phyloP scores from a whole-genome alignment of 2,888 invertebrate genomes.

The Anodontia alba region DNA sequence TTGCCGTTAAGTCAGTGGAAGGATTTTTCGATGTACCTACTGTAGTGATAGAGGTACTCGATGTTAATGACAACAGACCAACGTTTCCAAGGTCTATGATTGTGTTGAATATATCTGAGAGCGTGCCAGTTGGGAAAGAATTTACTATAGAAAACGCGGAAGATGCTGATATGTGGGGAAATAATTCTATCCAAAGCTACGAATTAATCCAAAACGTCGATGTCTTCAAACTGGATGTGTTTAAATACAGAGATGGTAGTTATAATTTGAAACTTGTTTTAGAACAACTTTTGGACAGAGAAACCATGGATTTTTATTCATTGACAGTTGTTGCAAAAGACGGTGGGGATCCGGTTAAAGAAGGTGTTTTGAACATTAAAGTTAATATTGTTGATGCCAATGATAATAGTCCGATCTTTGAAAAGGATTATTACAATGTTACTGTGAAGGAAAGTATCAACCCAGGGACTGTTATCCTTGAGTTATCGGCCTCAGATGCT shows the following conservation, averaged over 20 bases:
- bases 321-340: conserved; percentile 73
- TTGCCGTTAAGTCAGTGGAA: conserved; percentile 38
- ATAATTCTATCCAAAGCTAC: conserved; percentile 51
- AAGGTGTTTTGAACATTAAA: conserved; percentile 71
- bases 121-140: conserved; percentile 36
- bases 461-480: conserved; percentile 64
- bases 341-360: conserved; percentile 67
- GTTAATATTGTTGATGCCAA: conserved; percentile 75
- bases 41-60: conserved; percentile 60
- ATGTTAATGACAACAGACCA: conserved; percentile 72
- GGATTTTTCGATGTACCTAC: conserved; percentile 63
- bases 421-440: conserved; percentile 65
- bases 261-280: conserved; percentile 64
- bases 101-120: conserved; percentile 47
- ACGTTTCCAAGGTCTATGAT: conserved; percentile 49
- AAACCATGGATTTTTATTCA: conserved; percentile 66
- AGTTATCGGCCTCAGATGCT: conserved; percentile 92
- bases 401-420: conserved; percentile 76
- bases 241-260: conserved; percentile 44
- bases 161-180: conserved; percentile 54
- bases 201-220: conserved; percentile 36
- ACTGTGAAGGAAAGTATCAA: conserved; percentile 71
- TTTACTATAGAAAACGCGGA: conserved; percentile 42
- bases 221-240: conserved; percentile 41
- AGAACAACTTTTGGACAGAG: conserved; percentile 71